These are phyloP conservation scores for Ameiurus melas DNA, from an alignment of 2,113 vertebrate genomes.

Conservation along the genomic window DNA sequence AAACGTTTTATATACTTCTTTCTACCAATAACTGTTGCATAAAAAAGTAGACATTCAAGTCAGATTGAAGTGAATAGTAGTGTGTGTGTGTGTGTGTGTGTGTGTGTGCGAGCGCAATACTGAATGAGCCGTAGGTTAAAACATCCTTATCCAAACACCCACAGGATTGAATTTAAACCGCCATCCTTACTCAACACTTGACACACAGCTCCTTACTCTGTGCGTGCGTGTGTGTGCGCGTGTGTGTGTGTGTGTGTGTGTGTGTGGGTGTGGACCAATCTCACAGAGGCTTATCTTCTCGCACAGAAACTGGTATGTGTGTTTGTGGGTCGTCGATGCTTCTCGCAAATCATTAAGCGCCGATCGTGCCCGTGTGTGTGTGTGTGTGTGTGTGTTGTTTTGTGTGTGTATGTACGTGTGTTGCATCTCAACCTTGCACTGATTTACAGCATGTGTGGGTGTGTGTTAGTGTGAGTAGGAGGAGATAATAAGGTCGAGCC, in stretches of 20 bases:
- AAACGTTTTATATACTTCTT: too few relatives aligned
- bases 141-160: constrained; percentile 4
- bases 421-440: constrained; percentile 15
- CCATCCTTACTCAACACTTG: not conserved
- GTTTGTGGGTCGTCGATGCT: not conserved
- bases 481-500: constrained; percentile 26
- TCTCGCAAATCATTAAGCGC: not conserved
- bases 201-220: constrained; percentile 40
- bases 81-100: not conserved
- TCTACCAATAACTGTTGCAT: not conserved
- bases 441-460: constrained; percentile 14
- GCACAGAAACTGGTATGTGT: constrained; percentile 14
- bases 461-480: constrained; percentile 25
- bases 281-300: constrained; percentile 27
- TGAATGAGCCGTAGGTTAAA: constrained; percentile 10
- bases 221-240: constrained; percentile 6
- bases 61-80: not conserved
- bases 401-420: constrained; percentile 30
- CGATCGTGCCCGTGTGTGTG: constrained; percentile 18
- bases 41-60: not conserved
- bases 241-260: constrained; percentile 7
- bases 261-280: not conserved
- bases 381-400: not conserved
- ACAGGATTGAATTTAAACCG: constrained; percentile 1
- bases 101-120: not conserved